phyloP scores from a whole-genome alignment of 1,140 invertebrate genomes.

The Bombus waltoni region DNA sequence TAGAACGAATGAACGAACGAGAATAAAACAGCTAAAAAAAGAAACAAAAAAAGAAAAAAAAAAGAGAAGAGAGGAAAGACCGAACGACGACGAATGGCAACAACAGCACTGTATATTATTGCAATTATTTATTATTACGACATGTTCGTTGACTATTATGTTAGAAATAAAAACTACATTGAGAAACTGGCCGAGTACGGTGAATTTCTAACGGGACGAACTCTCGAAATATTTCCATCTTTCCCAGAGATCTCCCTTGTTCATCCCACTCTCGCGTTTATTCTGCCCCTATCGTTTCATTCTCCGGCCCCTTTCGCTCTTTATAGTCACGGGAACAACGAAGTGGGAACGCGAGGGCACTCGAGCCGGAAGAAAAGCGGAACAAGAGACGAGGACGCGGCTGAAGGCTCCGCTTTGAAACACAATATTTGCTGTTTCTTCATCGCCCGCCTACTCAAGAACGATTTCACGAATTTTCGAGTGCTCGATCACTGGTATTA shows the following conservation, averaged over 20 bases:
- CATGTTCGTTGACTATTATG: slow-evolving; percentile 77
- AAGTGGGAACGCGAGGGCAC: slow-evolving; percentile 16
- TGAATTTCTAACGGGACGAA: not conserved
- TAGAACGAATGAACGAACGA: not conserved
- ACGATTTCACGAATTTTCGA: slow-evolving; percentile 12
- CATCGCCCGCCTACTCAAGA: not conserved
- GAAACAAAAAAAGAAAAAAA: not conserved
- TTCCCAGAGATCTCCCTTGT: not conserved
- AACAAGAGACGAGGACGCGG: not conserved
- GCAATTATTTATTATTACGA: slow-evolving; percentile 73
- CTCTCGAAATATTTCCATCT: not conserved
- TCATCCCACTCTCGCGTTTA: not conserved
- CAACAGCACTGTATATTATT: slow-evolving; percentile 69
- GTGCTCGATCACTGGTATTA: slow-evolving; percentile 30
- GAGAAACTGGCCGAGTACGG: slow-evolving; percentile 28
- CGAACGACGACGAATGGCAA: slow-evolving; percentile 15
- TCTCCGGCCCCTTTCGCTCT: not conserved
- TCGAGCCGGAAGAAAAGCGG: slow-evolving; percentile 32
- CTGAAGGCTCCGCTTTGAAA: not conserved
- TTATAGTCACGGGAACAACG: slow-evolving; percentile 6
- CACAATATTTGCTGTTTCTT: slow-evolving; percentile 36
- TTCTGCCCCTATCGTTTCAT: not conserved
- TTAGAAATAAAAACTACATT: slow-evolving; percentile 74
- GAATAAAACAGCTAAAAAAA: not conserved
- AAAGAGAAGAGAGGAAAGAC: not conserved